Evolutionary conservation across 2,113 vertebrate species (phyloP).

Genomic region (Calidris pygmaea): DNA sequence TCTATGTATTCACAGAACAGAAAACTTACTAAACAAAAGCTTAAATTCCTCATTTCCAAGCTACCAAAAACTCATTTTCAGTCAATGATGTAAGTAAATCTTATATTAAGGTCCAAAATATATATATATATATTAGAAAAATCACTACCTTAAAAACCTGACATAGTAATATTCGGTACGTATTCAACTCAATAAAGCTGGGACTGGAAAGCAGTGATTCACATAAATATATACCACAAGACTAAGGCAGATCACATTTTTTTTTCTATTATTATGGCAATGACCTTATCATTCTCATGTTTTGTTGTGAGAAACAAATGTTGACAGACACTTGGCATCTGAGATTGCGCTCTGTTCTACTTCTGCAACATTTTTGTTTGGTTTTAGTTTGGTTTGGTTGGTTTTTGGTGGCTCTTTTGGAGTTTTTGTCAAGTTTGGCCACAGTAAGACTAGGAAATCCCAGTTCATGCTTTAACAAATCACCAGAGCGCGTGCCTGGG

Average conservation of each 20-base stretch:
- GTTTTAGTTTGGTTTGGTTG: neutral
- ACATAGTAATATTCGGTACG: neutral
- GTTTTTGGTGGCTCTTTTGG: neutral
- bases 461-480: neutral
- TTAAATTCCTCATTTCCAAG: neutral
- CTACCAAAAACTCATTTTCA: neutral
- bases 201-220: neutral
- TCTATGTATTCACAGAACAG: neutral
- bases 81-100: neutral
- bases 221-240: neutral
- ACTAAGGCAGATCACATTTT: neutral
- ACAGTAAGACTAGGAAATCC: neutral
- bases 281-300: neutral
- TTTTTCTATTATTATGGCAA: neutral
- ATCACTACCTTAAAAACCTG: neutral
- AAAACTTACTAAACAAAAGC: neutral
- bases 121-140: neutral
- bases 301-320: neutral
- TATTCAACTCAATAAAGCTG: neutral
- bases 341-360: neutral
- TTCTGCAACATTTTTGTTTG: neutral
- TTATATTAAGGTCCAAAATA: neutral
- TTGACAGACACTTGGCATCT: neutral
- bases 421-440: neutral
- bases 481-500: neutral